A percentile compares a stretch with the other conserved stretches of the same genome.
phyloP scores from a whole-genome alignment of 1,140 invertebrate genomes.

The Cydia fagiglandana region DNA sequence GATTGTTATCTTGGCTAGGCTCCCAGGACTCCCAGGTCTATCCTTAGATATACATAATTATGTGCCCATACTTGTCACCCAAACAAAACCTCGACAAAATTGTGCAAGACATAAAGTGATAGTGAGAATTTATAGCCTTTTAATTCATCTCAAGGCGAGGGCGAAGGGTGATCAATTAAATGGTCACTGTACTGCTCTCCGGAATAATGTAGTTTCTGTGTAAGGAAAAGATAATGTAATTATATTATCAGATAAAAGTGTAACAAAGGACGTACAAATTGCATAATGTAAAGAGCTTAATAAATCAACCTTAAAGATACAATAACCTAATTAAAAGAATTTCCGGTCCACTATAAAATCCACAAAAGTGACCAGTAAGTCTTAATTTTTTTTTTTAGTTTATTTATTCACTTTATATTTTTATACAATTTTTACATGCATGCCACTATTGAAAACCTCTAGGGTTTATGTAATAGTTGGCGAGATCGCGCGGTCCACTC shows the following conservation, averaged over 20 bases:
- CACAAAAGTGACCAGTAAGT: no score
- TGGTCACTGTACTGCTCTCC: constrained; percentile 16
- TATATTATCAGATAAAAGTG: constrained; percentile 10
- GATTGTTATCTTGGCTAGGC: background rate
- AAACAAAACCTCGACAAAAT: constrained; percentile 14
- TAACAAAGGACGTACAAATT: constrained; percentile 17
- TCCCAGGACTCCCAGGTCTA: background rate
- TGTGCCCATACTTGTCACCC: background rate
- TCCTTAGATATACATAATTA: background rate
- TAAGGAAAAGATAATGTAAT: constrained; percentile 5
- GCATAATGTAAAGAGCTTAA: background rate
- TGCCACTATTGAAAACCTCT: no score
- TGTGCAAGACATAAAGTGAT: constrained; percentile 2
- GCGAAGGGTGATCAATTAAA: constrained; percentile 28
- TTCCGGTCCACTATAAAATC: background rate
- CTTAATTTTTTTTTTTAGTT: no score
- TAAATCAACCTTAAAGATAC: background rate
- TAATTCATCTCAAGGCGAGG: constrained; percentile 26
- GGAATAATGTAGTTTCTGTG: constrained; percentile 17
- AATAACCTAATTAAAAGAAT: background rate
- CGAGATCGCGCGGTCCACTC: no score
- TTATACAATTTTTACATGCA: no score
- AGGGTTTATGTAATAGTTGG: no score
- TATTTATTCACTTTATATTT: no score
- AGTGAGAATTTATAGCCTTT: constrained; percentile 25